Percentiles rank a stretch among this genome's conserved stretches.
These are phyloP conservation scores for Cantharis rufa DNA, from an alignment of 2,888 invertebrate species.

Conservation along the genomic window DNA sequence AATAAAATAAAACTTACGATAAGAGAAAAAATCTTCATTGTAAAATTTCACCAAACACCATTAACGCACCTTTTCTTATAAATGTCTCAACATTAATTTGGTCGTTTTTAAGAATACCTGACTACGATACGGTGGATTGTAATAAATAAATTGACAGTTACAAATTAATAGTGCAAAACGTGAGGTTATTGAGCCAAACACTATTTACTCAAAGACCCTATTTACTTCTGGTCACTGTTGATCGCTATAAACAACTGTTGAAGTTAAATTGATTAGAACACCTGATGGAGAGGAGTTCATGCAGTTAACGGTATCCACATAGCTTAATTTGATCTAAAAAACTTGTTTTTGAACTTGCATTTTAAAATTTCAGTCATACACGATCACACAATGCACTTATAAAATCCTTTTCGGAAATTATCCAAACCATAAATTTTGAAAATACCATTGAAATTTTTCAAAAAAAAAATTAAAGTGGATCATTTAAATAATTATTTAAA, in stretches of 20 bases:
- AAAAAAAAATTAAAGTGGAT: no score
- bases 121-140: background rate
- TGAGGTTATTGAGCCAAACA: slow-evolving; percentile 26
- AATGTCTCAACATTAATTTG: background rate
- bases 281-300: slow-evolving; percentile 27
- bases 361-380: background rate
- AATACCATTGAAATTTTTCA: background rate
- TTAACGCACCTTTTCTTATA: background rate
- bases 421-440: background rate
- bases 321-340: slow-evolving; percentile 35
- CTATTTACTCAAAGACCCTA: slow-evolving; percentile 21
- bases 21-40: slow-evolving; percentile 10
- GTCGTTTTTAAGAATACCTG: background rate
- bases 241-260: slow-evolving; percentile 25
- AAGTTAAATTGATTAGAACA: slow-evolving; percentile 18
- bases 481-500: no score
- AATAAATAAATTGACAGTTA: slow-evolving; percentile 16
- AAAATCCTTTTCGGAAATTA: background rate
- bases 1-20: slow-evolving; percentile 12
- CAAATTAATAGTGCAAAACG: slow-evolving; percentile 29
- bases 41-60: background rate
- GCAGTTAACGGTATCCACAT: slow-evolving; percentile 39
- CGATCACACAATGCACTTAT: background rate
- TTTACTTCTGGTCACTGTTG: slow-evolving; percentile 17
- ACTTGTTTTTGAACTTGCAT: slow-evolving; percentile 19